phyloP scores from a whole-genome alignment of 2,113 vertebrate species.

The Epinephelus cyanopodus region DNA sequence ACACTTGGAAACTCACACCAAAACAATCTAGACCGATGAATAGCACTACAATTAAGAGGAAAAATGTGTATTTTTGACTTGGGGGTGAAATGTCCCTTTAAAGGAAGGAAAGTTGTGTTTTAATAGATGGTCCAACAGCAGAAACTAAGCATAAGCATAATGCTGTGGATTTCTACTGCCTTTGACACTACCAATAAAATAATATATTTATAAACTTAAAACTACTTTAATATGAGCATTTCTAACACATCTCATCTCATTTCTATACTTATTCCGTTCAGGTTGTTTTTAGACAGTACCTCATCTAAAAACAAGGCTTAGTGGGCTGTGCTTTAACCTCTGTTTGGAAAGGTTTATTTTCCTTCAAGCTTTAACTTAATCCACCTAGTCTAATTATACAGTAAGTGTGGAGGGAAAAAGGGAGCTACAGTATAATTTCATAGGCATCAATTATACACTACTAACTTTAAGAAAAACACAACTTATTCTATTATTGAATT shows the following conservation, averaged over 20 bases:
- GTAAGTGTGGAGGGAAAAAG: constrained; percentile 22
- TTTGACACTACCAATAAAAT: too few species aligned
- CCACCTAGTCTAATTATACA: constrained; percentile 52
- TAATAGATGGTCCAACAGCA: too few species aligned
- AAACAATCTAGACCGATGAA: too few species aligned
- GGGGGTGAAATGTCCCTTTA: too few species aligned
- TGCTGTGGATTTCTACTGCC: too few species aligned
- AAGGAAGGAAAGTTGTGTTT: too few species aligned
- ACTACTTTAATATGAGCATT: too few species aligned
- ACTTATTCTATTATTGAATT: constrained; percentile 12
- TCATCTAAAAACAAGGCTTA: constrained; percentile 30
- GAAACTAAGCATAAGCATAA: too few species aligned
- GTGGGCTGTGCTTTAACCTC: constrained; percentile 20
- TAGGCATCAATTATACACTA: constrained; percentile 47
- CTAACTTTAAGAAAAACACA: constrained; percentile 31
- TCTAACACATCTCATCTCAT: neutral
- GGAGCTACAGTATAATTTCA: constrained; percentile 55
- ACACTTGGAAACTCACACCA: too few species aligned
- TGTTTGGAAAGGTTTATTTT: constrained; percentile 50
- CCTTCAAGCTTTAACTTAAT: constrained; percentile 23
- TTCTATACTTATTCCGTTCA: neutral
- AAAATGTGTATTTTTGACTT: too few species aligned
- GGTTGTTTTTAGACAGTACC: neutral
- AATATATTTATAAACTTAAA: too few species aligned
- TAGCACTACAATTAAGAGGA: too few species aligned